Conservation (phyloP, 2,797 vertebrate species). For the Prionace glauca region DNA sequence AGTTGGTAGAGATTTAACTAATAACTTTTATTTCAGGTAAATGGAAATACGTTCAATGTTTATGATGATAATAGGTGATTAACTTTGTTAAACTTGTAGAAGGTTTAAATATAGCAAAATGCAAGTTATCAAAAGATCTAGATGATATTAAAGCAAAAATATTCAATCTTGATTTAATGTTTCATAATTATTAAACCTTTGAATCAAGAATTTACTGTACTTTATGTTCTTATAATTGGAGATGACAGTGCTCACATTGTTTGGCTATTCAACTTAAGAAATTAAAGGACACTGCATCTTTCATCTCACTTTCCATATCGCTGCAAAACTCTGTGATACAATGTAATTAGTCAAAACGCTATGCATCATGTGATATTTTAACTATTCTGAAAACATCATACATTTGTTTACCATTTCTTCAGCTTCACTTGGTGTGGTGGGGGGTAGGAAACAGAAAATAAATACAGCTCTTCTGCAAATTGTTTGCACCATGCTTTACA, state of each 20-base stretch:
- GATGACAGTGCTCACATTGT: neutral
- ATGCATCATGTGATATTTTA: neutral
- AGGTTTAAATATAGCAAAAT: neutral
- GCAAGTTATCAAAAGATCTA: neutral
- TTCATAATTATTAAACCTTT: neutral
- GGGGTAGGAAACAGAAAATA: conserved; percentile 30
- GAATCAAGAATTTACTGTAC: neutral
- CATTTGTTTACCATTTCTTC: neutral
- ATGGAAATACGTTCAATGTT: neutral
- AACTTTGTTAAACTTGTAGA: neutral
- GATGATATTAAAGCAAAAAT: neutral
- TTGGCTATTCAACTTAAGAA: conserved; percentile 9
- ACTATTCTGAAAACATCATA: neutral
- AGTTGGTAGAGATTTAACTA: neutral
- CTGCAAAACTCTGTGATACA: neutral
- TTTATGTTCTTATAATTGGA: neutral
- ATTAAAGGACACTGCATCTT: neutral
- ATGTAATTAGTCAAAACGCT: neutral
- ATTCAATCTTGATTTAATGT: neutral
- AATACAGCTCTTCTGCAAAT: conserved; percentile 29
- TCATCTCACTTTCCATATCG: neutral
- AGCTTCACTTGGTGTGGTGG: neutral
- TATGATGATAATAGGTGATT: neutral
- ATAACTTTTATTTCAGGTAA: neutral
- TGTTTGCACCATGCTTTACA: neutral